Evolutionary conservation across 2,888 invertebrate species (phyloP).

Genomic region (Busseola fusca): DNA sequence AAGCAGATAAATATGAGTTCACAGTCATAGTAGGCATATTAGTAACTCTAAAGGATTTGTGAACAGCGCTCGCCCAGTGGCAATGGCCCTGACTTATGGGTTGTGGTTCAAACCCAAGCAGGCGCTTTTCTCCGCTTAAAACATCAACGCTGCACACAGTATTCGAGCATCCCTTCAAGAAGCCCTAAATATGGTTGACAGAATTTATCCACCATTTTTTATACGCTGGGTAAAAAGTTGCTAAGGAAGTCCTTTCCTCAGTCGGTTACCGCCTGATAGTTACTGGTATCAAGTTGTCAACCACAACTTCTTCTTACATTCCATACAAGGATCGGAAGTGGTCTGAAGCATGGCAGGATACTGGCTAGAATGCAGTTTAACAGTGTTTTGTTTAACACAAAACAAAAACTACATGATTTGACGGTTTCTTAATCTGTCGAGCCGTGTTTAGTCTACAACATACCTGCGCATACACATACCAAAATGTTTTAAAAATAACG

Average conservation of each 20-base stretch:
- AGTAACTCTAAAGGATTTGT: neutral
- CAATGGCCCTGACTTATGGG: no score
- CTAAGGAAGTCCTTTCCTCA: constrained; percentile 27
- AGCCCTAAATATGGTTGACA: neutral
- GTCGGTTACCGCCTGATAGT: neutral
- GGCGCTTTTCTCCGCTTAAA: no score
- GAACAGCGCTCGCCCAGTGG: no score
- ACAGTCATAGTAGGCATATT: neutral
- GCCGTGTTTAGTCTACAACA: neutral
- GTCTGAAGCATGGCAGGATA: constrained; percentile 13
- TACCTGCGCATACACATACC: neutral
- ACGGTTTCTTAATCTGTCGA: neutral
- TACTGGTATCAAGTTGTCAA: constrained; percentile 10
- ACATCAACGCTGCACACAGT: neutral
- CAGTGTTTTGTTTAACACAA: neutral
- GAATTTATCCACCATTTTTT: neutral
- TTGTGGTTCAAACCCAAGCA: no score
- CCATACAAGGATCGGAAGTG: constrained; percentile 20
- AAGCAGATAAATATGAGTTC: neutral
- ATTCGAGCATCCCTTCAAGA: neutral
- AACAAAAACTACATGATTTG: neutral
- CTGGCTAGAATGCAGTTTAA: neutral
- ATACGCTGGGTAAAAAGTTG: constrained; percentile 30
- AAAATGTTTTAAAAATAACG: constrained; percentile 31
- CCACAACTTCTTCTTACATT: constrained; percentile 15